phyloP scores from a whole-genome alignment of 2,113 vertebrate genomes.

The Crotalus helleri region DNA sequence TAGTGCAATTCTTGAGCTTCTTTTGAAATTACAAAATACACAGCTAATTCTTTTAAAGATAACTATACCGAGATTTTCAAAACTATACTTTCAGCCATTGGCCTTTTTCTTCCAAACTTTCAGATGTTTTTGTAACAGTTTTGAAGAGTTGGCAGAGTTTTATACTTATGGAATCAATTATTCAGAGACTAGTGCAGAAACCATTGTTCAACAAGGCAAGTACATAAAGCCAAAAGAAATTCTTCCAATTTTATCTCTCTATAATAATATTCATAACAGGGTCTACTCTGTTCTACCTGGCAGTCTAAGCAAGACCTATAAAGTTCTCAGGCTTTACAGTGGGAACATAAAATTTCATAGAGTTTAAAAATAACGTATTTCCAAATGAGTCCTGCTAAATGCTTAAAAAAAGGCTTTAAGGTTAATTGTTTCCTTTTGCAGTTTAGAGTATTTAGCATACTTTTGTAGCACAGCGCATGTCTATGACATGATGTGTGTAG shows the following conservation, averaged over 20 bases:
- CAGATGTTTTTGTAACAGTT: background rate
- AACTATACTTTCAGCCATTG: background rate
- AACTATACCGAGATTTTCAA: background rate
- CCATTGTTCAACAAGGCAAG: background rate
- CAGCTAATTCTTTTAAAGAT: background rate
- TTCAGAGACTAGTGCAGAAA: background rate
- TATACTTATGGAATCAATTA: background rate
- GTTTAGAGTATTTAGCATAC: background rate
- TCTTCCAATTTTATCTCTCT: background rate
- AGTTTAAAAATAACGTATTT: background rate
- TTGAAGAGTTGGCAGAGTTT: background rate
- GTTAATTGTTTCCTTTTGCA: slow-evolving; percentile 1
- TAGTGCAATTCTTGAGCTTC: background rate
- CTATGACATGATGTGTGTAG: background rate
- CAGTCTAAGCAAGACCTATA: background rate
- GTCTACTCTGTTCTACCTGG: background rate
- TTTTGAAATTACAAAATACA: background rate
- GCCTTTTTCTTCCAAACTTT: background rate
- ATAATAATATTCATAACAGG: background rate
- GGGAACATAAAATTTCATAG: background rate
- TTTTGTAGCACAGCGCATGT: background rate
- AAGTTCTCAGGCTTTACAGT: background rate
- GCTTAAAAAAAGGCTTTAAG: background rate
- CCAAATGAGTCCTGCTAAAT: background rate
- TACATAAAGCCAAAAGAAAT: background rate